Conservation (phyloP, 2,113 vertebrate genomes). For the Neoarius graeffei region DNA sequence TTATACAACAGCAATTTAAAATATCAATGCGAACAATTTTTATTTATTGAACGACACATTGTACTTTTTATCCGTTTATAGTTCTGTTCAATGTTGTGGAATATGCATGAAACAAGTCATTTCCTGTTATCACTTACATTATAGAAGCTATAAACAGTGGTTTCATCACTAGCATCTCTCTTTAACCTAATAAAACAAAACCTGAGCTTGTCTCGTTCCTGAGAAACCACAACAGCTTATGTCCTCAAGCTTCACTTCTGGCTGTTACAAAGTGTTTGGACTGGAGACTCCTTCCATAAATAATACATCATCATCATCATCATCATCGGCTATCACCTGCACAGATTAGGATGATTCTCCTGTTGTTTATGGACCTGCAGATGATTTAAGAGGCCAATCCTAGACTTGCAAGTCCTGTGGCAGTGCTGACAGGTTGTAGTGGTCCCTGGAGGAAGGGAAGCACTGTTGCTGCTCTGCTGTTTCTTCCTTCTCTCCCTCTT, state of each 20-base stretch:
- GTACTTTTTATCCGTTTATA: background rate
- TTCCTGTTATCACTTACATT: background rate
- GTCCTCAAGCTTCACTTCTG: background rate
- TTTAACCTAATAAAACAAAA: background rate
- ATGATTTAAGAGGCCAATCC: too few relatives aligned
- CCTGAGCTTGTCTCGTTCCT: background rate
- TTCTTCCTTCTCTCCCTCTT: too few relatives aligned
- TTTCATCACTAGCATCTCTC: background rate
- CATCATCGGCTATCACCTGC: too few relatives aligned
- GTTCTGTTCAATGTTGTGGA: background rate
- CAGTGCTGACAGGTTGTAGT: too few relatives aligned
- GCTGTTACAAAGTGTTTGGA: background rate
- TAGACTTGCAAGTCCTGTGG: too few relatives aligned
- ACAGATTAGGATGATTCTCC: too few relatives aligned
- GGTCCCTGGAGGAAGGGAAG: too few relatives aligned
- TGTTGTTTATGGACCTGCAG: too few relatives aligned
- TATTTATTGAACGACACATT: background rate
- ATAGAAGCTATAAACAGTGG: background rate
- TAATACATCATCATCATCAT: background rate
- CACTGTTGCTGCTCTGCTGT: too few relatives aligned
- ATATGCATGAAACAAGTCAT: background rate
- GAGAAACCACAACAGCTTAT: background rate
- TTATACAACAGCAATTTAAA: background rate
- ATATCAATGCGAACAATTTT: background rate
- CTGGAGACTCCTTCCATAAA: background rate